phyloP scores from a whole-genome alignment of 2,113 vertebrate species.

The Lathamus discolor region DNA sequence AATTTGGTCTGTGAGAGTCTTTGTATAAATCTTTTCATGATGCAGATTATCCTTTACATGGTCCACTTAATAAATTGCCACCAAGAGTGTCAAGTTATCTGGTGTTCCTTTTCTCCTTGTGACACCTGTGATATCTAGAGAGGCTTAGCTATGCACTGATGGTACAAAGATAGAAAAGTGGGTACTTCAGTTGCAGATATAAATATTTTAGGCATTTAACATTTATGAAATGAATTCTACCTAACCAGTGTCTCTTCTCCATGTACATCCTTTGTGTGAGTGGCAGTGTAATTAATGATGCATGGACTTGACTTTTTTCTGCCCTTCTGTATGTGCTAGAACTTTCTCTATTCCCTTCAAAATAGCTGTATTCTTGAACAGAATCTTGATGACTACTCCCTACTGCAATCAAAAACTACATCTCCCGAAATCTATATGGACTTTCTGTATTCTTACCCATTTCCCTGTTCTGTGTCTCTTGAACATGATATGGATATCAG shows the following conservation, averaged over 20 bases:
- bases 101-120: background rate
- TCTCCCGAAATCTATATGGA: background rate
- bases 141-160: background rate
- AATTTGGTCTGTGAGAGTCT: background rate
- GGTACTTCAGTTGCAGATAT: background rate
- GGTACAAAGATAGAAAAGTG: background rate
- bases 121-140: background rate
- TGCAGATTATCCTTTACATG: background rate
- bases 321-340: background rate
- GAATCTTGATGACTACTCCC: background rate
- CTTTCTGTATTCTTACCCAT: background rate
- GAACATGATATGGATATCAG: background rate
- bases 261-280: background rate
- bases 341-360: background rate
- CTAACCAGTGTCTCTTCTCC: background rate
- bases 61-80: background rate
- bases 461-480: background rate
- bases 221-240: background rate
- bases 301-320: background rate
- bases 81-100: background rate
- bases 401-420: background rate
- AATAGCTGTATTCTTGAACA: background rate
- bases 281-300: background rate
- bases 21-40: background rate
- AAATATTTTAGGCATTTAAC: background rate